A percentile compares a stretch with the other conserved stretches of the same genome.
phyloP scores from a whole-genome alignment of 2,888 invertebrate genomes.

The Ommatoiulus sabulosus region DNA sequence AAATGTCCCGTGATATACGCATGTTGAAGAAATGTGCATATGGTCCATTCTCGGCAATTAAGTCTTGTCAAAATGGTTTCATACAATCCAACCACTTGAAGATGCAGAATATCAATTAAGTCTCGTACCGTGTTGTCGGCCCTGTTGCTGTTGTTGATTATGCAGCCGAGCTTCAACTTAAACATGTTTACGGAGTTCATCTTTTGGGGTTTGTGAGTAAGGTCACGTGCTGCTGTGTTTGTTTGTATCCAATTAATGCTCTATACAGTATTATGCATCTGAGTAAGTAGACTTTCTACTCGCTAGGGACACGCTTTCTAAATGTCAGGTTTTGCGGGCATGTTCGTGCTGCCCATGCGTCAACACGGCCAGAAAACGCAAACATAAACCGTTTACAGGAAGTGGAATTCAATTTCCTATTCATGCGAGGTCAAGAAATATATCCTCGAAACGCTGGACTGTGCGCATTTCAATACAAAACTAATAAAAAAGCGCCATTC shows the following conservation, averaged over 20 bases:
- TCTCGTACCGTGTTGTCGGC: too few relatives aligned
- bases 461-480: slow-evolving; percentile 34
- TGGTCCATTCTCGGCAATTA: too few relatives aligned
- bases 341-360: neutral
- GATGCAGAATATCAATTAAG: too few relatives aligned
- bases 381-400: slow-evolving; percentile 34
- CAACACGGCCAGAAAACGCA: neutral
- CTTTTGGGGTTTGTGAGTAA: too few relatives aligned
- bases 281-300: neutral
- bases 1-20: too few relatives aligned
- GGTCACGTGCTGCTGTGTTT: too few relatives aligned
- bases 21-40: too few relatives aligned
- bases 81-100: too few relatives aligned
- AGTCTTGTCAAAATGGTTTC: too few relatives aligned
- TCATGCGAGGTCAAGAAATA: slow-evolving; percentile 28
- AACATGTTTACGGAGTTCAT: too few relatives aligned
- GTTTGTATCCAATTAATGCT: neutral
- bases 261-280: neutral
- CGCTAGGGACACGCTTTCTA: neutral
- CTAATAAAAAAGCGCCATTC: slow-evolving; percentile 25
- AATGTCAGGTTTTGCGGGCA: neutral
- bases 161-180: too few relatives aligned
- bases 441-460: neutral
- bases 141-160: too few relatives aligned
- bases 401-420: slow-evolving; percentile 28